phyloP scores from a whole-genome alignment of 2,797 vertebrate genomes.

The Muscicapa comitata region DNA sequence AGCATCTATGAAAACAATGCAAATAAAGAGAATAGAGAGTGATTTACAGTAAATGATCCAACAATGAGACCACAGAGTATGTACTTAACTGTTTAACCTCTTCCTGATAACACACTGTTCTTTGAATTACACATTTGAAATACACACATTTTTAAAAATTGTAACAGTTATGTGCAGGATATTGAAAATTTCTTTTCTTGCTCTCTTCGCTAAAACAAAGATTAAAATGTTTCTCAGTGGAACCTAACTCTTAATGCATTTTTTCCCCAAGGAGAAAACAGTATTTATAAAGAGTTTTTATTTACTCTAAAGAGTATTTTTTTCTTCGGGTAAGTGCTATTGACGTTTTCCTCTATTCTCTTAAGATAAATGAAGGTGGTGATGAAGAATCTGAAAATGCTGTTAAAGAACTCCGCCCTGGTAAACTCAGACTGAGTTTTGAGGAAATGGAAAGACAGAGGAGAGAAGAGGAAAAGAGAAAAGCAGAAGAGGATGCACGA shows the following conservation, averaged over 20 bases:
- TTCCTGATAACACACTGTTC: not conserved
- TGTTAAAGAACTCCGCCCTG: constrained; percentile 82
- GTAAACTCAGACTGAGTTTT: constrained; percentile 93
- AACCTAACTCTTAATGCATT: not conserved
- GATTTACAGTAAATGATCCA: not conserved
- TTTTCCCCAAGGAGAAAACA: not conserved
- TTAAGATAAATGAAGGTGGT: constrained; percentile 79
- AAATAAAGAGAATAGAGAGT: not conserved
- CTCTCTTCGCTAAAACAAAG: not conserved
- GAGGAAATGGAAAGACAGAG: constrained; percentile 93
- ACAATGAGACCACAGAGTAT: not conserved
- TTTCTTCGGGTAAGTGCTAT: not conserved
- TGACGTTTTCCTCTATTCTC: not conserved
- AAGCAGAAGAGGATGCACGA: constrained; percentile 88
- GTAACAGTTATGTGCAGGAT: not conserved
- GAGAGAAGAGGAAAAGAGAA: constrained; percentile 88
- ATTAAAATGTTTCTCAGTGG: not conserved
- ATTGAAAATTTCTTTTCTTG: not conserved
- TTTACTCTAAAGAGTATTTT: not conserved
- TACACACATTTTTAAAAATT: not conserved
- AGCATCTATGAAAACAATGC: not conserved
- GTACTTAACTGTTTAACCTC: not conserved
- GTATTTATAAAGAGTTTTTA: not conserved
- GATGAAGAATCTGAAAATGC: constrained; percentile 38
- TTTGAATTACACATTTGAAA: not conserved